phyloP scores from a whole-genome alignment of 2,797 vertebrate species.

The Linurgus olivaceus region DNA sequence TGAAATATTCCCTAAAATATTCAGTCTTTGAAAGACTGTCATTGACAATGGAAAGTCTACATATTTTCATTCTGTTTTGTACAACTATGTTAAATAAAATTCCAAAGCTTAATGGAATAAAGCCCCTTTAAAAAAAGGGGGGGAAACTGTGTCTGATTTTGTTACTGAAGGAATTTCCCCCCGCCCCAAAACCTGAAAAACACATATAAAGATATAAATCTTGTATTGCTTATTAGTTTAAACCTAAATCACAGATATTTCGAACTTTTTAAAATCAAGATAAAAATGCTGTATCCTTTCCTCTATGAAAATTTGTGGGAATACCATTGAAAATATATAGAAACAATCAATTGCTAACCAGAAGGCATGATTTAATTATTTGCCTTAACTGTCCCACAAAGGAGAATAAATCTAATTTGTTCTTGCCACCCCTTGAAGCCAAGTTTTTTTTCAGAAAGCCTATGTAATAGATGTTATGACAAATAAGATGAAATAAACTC shows the following conservation, averaged over 20 bases:
- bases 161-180: neutral
- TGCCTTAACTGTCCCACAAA: neutral
- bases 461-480: neutral
- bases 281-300: neutral
- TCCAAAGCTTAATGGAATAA: neutral
- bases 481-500: neutral
- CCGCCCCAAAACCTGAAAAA: neutral
- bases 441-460: neutral
- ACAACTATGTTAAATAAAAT: neutral
- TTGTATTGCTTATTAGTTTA: neutral
- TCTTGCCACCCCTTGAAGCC: neutral
- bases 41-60: neutral
- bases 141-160: neutral
- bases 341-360: constrained; percentile 8
- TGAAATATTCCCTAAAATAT: neutral
- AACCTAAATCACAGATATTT: neutral
- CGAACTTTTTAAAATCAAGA: constrained; percentile 7
- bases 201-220: neutral
- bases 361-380: neutral
- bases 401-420: neutral
- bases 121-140: neutral
- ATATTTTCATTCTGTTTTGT: neutral
- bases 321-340: constrained; percentile 11
- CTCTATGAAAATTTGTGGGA: neutral
- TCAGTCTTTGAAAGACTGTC: neutral